Base-by-base conservation (phyloP, 2,797 vertebrate species). In the Phaenicophaeus curvirostris region DNA sequence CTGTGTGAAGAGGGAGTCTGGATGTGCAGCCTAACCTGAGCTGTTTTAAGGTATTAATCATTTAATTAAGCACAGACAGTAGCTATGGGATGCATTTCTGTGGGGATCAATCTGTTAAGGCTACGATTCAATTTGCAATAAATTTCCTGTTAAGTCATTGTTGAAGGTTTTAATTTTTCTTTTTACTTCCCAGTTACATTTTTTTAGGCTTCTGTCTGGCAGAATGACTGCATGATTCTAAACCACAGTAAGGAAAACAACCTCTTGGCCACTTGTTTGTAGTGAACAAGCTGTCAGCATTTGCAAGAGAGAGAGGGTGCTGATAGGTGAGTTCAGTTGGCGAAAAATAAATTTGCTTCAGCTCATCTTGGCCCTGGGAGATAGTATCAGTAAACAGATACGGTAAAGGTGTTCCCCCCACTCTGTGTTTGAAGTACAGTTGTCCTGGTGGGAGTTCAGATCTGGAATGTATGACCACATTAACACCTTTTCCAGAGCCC, bases 401-500 rank as follows among this genome's bases (percentile, higher is more conserved):
- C 11, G 31, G 55, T 53, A 42, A 48, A 89, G 44, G 8, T 28
- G 5, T 1, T 8, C 33, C 23, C 5, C 5, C 0, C 72, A n/a
- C 76, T 84, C 85, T 84, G 76, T 85, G 89, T 90, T 16, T 86
- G 58, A 96, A 91, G 79, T 78, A n/a, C 65, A 67, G 69, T 93
- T 87, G 57, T 76, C 90, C 79, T n/a, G 42, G 81, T 90, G 82
- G 66, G 85, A 85, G 62, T 85, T 94, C 94, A 96, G 74, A 80
- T 94, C 93, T 93, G 67, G 79, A 90, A 65, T 54, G 74, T 51
- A 75, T 13, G 77, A 90, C 80, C 55, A 74, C 81, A 86, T 96
- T 95, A 95, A 80, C 94, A 91, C 93, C 89, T 97, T 80, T 77
- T 81, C 66, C 73, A 83, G 53, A 54, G 80, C 73, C 55, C 53